Conservation (phyloP, 2,888 invertebrate species). For the Brachyptera putata region DNA sequence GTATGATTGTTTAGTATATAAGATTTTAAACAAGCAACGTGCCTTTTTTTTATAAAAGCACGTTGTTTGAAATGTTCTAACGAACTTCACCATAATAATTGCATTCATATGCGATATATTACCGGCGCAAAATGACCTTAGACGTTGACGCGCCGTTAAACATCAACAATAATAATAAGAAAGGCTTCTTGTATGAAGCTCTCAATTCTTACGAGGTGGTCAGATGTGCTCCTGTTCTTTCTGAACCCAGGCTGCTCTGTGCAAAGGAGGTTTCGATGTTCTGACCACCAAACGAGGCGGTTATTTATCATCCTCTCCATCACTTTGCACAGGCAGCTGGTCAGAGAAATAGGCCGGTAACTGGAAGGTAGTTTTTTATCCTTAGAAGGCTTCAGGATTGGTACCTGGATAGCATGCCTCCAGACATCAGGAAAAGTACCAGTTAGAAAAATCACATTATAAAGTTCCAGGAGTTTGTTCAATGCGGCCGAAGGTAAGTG, state of each 20-base stretch:
- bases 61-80: too few relatives aligned
- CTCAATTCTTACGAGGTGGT: constrained; percentile 30
- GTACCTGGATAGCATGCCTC: constrained; percentile 13
- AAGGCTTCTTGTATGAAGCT: constrained; percentile 33
- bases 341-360: constrained; percentile 37
- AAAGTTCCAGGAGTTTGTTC: background rate
- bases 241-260: constrained; percentile 25
- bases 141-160: too few relatives aligned
- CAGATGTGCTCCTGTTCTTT: constrained; percentile 1
- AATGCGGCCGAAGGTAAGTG: background rate
- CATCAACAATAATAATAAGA: too few relatives aligned
- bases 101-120: too few relatives aligned
- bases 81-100: too few relatives aligned
- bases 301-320: constrained; percentile 36
- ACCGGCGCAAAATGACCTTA: too few relatives aligned
- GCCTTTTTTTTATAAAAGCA: too few relatives aligned
- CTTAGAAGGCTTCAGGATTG: constrained; percentile 11
- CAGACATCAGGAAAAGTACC: constrained; percentile 16
- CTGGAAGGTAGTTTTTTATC: constrained; percentile 2
- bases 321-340: constrained; percentile 36
- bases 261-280: constrained; percentile 30
- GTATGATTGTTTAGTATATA: too few relatives aligned
- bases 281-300: constrained; percentile 34
- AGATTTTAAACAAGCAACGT: too few relatives aligned
- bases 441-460: background rate